Evolutionary conservation across 2,113 vertebrate species (phyloP).

Genomic region (Embiotoca jacksoni): DNA sequence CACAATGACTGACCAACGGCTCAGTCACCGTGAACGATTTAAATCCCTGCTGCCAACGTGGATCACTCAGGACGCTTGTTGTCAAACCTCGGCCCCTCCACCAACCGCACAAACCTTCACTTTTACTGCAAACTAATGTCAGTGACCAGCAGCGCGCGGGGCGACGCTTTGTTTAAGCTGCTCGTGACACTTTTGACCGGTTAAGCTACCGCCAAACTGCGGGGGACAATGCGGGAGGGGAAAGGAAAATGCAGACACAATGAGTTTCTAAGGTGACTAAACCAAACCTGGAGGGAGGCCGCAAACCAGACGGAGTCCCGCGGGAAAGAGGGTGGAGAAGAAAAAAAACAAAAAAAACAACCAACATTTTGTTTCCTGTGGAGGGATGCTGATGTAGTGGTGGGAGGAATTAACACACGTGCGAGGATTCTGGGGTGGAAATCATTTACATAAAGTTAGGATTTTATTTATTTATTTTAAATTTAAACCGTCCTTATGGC

Average conservation of each 20-base stretch:
- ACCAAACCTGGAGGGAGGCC: conserved; percentile 47
- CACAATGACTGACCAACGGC: not conserved
- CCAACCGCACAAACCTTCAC: conserved; percentile 2
- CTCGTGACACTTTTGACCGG: conserved; percentile 65
- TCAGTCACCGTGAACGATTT: not conserved
- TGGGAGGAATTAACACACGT: no score
- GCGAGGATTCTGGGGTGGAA: no score
- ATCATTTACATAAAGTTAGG: no score
- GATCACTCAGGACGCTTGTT: conserved; percentile 15
- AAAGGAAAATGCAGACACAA: conserved; percentile 54
- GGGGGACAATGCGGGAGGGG: conserved; percentile 51
- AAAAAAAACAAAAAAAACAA: not conserved
- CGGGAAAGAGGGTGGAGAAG: conserved; percentile 41
- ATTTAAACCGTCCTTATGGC: no score
- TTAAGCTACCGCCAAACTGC: conserved; percentile 74
- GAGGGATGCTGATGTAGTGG: not conserved
- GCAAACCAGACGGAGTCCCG: conserved; percentile 27
- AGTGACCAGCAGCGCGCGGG: conserved; percentile 21
- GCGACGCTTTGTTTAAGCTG: conserved; percentile 48
- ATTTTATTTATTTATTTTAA: no score
- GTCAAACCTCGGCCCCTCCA: conserved; percentile 6
- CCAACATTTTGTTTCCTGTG: not conserved
- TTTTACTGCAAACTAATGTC: conserved; percentile 51
- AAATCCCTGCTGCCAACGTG: conserved; percentile 42
- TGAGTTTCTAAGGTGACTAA: conserved; percentile 73